Base-by-base conservation (phyloP, 2,797 vertebrate species). In the Typhlichthys eigenmanni region DNA sequence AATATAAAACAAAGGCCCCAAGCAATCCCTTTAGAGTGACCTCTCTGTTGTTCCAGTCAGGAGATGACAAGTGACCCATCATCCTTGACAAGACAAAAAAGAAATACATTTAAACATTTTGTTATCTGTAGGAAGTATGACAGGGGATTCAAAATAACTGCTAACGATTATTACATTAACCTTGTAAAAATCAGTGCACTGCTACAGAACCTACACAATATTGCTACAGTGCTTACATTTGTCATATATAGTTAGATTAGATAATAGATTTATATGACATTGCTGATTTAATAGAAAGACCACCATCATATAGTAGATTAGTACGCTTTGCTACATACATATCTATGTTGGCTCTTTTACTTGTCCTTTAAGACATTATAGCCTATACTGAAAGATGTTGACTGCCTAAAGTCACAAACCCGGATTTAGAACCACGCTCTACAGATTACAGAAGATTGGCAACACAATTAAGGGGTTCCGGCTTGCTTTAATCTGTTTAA, bases 1-100 rank as follows among this genome's bases (percentile, higher is more conserved):
- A 86, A 84, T 68, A 76, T 62, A 64, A 81, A 80, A 88, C 82
- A 86, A 87, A 89, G 19, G 75, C 70, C 69, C 61, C 65, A 61
- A 60, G 69, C 85, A 81, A 88, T 84, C 76, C 66, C 75, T 85
- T 85, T 83, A 82, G 69, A 74, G 66, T 7, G 62, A 78, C 66
- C 76, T 57, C 19, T 69, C 67, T 71, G 58, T 69, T 62, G 55
- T 64, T 74, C 74, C 52, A 38, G 57, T 54, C 54, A 73, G 59
- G 60, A 48, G 68, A 54, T 76, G 72, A 84, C 83, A 79, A 76
- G 10, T 60, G 77, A 71, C 72, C 63, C 57, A 76, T 79, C 72
- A 67, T 69, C 47, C 70, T 70, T 73, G 65, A 84, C 63, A 65
- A 88, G 19, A 60, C 62, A 55, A 60, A 55, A 62, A 60, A 71